These are phyloP conservation scores for Archaeoteleia sp. DNA, from an alignment of 2,888 invertebrate species.

Conservation along the genomic window DNA sequence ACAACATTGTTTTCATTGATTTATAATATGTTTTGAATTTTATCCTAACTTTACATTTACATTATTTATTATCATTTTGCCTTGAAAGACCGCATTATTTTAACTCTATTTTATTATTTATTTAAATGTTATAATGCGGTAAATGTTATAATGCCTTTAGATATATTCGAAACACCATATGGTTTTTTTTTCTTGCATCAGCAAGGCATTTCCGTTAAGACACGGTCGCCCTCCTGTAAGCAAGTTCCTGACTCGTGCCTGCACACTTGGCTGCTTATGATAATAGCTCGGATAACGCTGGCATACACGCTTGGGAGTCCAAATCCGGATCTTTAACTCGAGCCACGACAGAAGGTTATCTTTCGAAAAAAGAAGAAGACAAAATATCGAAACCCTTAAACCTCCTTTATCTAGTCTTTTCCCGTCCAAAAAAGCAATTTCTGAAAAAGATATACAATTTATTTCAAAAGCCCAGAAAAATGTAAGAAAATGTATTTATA, in stretches of 20 bases:
- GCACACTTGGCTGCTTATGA: constrained; percentile 67
- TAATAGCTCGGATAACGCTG: constrained; percentile 63
- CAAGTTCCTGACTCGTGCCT: constrained; percentile 66
- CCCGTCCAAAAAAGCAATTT: no score
- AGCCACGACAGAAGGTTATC: constrained; percentile 44
- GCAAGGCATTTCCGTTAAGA: constrained; percentile 48
- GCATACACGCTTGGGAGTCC: constrained; percentile 53
- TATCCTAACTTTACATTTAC: no score
- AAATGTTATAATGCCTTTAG: constrained; percentile 41
- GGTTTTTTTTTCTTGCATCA: constrained; percentile 30
- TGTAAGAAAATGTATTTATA: no score
- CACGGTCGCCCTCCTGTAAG: constrained; percentile 50
- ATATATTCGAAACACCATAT: no score
- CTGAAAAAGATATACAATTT: no score
- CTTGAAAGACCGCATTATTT: no score
- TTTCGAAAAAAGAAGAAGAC: constrained; percentile 14
- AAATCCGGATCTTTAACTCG: constrained; percentile 47
- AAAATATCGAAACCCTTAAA: constrained; percentile 12
- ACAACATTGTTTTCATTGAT: no score
- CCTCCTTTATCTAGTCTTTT: no score
- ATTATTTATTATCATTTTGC: no score
- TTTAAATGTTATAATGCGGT: constrained; percentile 21
- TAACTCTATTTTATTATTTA: no score
- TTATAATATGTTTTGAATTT: no score
- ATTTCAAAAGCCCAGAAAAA: no score